Evolutionary conservation across 2,797 vertebrate species (phyloP), one percentile per base, ranked within the genome.

Genomic region (Brachyrhaphis roseni): DNA sequence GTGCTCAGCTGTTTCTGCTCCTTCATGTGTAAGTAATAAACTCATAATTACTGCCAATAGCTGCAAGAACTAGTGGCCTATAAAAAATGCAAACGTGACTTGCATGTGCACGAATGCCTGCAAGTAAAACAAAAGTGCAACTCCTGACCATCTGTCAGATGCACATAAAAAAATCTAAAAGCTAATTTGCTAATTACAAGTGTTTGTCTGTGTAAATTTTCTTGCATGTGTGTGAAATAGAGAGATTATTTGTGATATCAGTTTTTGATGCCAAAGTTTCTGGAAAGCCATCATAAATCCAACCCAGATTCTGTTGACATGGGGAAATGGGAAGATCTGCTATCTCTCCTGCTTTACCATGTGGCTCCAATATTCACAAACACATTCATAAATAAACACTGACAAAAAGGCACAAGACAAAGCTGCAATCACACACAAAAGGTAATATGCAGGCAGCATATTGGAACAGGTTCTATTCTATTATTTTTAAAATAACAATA

Each of bases 31-130:
- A 78, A 92, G 78, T 92, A 94, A 93, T 85, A 82, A 78, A 78
- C 84, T 92, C 93, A 92, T 95, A 94, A 95, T 95, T 95, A 92
- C 90, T 84, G 90, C 90, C 93, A 91, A 93, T 93, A 86, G 89
- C 87, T 75, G 64, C 59, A 66, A 74, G 74, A 79, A 75, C 79
- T 72, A 47, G 34, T 70, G 78, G 76, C 80, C 78, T 36, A 47
- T 72, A 89, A 91, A 70, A 51, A 20, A 84, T 13, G 0, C 75
- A 86, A 31, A 1, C 55, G 16, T 57, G 59, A 59, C 64, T 82
- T 80, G 71, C 23, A 70, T 78, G 79, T 62, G 59, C 55, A 72
- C 72, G 45, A 55, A 66, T 15, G 23, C 55, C 36, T 53, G 83
- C 39, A 81, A 51, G 76, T 76, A 55, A 64, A 62, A 76, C 70